Conservation (phyloP, 2,888 invertebrate species). For the Pollenia griseotomentosa region DNA sequence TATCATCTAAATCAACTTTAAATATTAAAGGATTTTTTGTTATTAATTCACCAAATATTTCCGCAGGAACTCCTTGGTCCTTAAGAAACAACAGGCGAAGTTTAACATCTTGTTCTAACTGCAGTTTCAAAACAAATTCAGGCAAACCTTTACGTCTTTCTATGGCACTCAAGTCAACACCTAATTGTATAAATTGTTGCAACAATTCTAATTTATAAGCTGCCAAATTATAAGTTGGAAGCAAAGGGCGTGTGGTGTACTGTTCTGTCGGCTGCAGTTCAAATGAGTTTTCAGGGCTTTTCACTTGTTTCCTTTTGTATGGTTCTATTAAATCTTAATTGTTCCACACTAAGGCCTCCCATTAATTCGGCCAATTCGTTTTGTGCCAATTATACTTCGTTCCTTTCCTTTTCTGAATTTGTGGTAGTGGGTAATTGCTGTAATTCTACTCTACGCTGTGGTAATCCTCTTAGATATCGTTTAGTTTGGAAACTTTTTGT, state of each 20-base stretch:
- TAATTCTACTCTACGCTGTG: constrained; percentile 42
- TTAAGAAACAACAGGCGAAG: constrained; percentile 89
- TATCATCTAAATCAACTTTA: constrained; percentile 88
- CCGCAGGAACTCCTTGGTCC: constrained; percentile 88
- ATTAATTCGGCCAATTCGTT: constrained; percentile 63
- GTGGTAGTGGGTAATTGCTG: background rate
- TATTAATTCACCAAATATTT: constrained; percentile 88
- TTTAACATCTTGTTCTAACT: constrained; percentile 91
- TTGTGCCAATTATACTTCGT: constrained; percentile 38
- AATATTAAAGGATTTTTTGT: constrained; percentile 94
- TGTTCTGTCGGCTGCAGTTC: background rate
- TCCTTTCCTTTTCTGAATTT: background rate
- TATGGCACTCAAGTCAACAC: constrained; percentile 91
- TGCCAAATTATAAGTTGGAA: constrained; percentile 93
- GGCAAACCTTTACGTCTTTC: constrained; percentile 88
- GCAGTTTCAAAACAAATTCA: constrained; percentile 88
- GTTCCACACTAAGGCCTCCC: constrained; percentile 56
- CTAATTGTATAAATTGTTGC: constrained; percentile 91
- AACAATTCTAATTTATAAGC: constrained; percentile 91
- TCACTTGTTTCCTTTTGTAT: constrained; percentile 40
- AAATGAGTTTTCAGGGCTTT: constrained; percentile 24
- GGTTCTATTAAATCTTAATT: constrained; percentile 50
- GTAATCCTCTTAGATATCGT: constrained; percentile 63
- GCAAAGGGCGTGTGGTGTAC: constrained; percentile 81
- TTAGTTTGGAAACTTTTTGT: constrained; percentile 9